A percentile compares a stretch with the other conserved stretches of the same genome.
Conservation (phyloP, 2,888 invertebrate species). For the Lepetodrilus schrolli region DNA sequence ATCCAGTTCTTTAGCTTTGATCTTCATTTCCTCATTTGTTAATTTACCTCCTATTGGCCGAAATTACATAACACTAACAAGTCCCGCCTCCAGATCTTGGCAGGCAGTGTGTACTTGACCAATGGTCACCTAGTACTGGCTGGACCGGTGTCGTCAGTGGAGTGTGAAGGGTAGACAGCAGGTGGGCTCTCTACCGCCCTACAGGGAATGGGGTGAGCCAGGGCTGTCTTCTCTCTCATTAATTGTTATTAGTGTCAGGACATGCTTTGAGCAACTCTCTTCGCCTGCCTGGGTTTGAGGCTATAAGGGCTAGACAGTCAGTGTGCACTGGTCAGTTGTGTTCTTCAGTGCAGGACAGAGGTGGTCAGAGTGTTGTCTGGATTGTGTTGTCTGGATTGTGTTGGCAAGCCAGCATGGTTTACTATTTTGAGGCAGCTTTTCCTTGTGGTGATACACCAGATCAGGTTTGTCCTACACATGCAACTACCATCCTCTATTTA, state of each 20-base stretch:
- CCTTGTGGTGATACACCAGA: slow-evolving; percentile 1
- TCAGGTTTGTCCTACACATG: slow-evolving; percentile 9
- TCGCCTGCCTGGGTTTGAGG: neutral
- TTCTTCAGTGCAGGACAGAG: neutral
- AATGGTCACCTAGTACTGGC: neutral
- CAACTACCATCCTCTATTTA: no score
- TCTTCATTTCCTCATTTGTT: neutral
- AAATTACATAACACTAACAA: slow-evolving; percentile 7
- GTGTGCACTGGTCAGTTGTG: slow-evolving; percentile 14
- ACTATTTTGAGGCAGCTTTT: neutral
- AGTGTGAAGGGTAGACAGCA: neutral
- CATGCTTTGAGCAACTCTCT: neutral
- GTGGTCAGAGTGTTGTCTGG: neutral
- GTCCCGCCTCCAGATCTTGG: neutral
- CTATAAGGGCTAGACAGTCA: neutral
- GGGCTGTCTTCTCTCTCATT: slow-evolving; percentile 17
- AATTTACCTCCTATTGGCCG: neutral
- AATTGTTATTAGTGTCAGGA: slow-evolving; percentile 26
- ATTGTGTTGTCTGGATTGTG: neutral
- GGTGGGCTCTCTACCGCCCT: neutral
- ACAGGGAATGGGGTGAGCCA: neutral
- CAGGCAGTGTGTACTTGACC: neutral
- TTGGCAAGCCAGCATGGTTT: slow-evolving; percentile 11
- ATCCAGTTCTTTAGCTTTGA: neutral
- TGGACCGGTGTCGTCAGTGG: neutral